Percentiles rank a stretch among this genome's conserved stretches.
phyloP scores from a whole-genome alignment of 1,140 invertebrate genomes.

The Trachymyrmex septentrionalis region DNA sequence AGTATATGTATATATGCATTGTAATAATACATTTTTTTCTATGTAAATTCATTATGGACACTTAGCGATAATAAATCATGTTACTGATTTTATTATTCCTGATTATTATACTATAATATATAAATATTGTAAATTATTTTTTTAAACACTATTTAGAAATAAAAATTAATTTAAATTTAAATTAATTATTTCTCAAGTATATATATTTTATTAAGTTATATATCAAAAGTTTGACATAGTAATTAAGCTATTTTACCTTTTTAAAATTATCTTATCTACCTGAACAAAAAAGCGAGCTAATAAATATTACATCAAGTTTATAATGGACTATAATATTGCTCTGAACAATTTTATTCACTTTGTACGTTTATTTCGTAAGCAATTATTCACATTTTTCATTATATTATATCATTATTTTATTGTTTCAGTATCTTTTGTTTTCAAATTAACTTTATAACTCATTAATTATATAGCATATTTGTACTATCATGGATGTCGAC shows the following conservation, averaged over 20 bases:
- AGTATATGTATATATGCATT: not conserved
- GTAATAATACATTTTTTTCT: not conserved
- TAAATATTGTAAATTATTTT: too few species aligned
- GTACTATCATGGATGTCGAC: not conserved
- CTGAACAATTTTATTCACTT: not conserved
- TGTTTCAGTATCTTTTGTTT: not conserved
- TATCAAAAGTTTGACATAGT: not conserved
- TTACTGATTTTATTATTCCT: too few species aligned
- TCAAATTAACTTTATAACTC: not conserved
- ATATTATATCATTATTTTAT: not conserved
- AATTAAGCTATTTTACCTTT: not conserved
- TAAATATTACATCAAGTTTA: not conserved
- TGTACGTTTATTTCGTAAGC: not conserved
- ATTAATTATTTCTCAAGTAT: not conserved
- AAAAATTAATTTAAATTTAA: not conserved
- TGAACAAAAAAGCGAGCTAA: not conserved
- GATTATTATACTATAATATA: too few species aligned
- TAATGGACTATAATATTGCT: not conserved
- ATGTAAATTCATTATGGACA: not conserved
- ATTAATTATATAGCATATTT: not conserved
- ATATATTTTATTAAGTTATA: too few species aligned
- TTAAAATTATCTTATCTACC: not conserved
- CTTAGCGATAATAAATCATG: not conserved
- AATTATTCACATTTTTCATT: not conserved
- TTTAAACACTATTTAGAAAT: not conserved